A percentile compares a stretch with the other conserved stretches of the same genome.
These are phyloP conservation scores for Gnatocerus cornutus DNA, from an alignment of 2,888 invertebrate species.

Conservation along the genomic window DNA sequence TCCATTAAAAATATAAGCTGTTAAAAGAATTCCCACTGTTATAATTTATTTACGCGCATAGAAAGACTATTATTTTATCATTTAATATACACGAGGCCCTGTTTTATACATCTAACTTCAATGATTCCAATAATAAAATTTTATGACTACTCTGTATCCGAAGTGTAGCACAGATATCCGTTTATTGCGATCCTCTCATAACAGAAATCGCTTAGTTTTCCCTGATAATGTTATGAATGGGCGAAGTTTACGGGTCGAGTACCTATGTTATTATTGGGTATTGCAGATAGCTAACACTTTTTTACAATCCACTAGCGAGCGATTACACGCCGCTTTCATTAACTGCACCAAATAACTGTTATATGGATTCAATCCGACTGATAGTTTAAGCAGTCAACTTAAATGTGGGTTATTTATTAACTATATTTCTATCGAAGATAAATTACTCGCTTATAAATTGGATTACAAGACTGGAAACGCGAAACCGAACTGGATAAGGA, in stretches of 20 bases:
- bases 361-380: background rate
- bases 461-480: background rate
- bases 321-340: background rate
- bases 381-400: background rate
- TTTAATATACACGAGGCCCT: slow-evolving; percentile 27
- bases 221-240: slow-evolving; percentile 41
- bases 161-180: slow-evolving; percentile 43
- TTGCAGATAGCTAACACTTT: slow-evolving; percentile 19
- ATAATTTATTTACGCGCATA: slow-evolving; percentile 45
- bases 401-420: slow-evolving; percentile 2
- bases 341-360: background rate
- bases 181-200: slow-evolving; percentile 41
- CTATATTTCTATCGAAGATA: background rate
- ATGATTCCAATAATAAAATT: slow-evolving; percentile 47
- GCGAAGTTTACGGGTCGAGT: slow-evolving; percentile 36
- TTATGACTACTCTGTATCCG: slow-evolving; percentile 39
- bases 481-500: background rate
- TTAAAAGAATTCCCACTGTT: slow-evolving; percentile 51
- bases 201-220: slow-evolving; percentile 32
- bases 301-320: slow-evolving; percentile 9
- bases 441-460: background rate
- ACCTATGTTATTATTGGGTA: slow-evolving; percentile 20
- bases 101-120: slow-evolving; percentile 39
- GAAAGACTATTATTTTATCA: slow-evolving; percentile 31
- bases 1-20: slow-evolving; percentile 49